Percentiles rank a stretch among this genome's conserved stretches.
Conservation (phyloP, 2,888 invertebrate genomes). For the Ernsta delagoae region DNA sequence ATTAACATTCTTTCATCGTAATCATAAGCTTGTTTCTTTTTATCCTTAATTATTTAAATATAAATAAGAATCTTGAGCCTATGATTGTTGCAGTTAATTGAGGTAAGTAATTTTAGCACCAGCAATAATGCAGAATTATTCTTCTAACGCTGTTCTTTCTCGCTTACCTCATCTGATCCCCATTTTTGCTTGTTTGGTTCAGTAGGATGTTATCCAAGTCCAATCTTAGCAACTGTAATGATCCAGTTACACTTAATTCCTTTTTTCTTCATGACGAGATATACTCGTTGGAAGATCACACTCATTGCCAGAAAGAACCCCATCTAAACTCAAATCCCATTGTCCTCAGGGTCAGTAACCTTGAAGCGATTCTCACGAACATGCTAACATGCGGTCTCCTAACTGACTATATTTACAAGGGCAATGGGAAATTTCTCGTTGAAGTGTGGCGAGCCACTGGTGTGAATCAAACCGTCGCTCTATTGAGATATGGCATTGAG, state of each 20-base stretch:
- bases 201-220: too few species aligned
- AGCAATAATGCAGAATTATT: background rate
- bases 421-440: constrained; percentile 57
- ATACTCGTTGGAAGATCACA: background rate
- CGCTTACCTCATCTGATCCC: background rate
- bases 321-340: constrained; percentile 37
- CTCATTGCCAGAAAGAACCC: too few species aligned
- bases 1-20: background rate
- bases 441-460: constrained; percentile 57
- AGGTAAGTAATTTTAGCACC: background rate
- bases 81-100: background rate
- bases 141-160: background rate
- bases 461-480: constrained; percentile 4
- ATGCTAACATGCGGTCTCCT: constrained; percentile 61
- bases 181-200: too few species aligned
- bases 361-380: constrained; percentile 61
- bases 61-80: background rate
- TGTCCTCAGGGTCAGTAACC: constrained; percentile 67
- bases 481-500: constrained; percentile 21
- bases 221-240: too few species aligned
- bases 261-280: background rate
- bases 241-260: background rate
- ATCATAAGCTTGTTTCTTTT: background rate
- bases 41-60: background rate
- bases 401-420: constrained; percentile 58